These are phyloP conservation scores for Steinernema khuongi DNA, from an alignment of 1,140 invertebrate species.

Conservation along the genomic window DNA sequence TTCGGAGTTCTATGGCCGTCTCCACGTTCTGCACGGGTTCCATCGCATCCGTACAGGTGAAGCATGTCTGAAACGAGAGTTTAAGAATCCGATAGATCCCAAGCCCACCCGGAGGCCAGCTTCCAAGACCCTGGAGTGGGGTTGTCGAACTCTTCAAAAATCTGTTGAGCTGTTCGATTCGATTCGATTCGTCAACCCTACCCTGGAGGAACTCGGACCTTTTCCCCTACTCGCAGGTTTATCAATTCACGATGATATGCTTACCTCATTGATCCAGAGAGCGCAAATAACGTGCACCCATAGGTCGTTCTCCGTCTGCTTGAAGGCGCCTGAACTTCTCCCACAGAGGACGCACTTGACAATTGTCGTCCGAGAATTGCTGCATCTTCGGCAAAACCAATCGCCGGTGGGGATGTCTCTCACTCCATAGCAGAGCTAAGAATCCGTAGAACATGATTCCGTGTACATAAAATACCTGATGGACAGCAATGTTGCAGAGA, in stretches of 20 bases:
- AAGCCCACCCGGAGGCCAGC: conserved; percentile 68
- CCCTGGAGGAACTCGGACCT: not conserved
- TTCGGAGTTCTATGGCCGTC: conserved; percentile 89
- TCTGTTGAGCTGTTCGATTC: not conserved
- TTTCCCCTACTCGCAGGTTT: conserved; percentile 18
- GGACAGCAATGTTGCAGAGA: conserved; percentile 96
- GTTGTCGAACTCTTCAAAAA: not conserved
- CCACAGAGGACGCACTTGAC: conserved; percentile 95
- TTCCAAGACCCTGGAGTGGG: not conserved
- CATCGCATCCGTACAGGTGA: conserved; percentile 34
- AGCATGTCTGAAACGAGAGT: conserved; percentile 24
- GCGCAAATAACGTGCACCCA: conserved; percentile 99
- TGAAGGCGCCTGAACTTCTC: conserved; percentile 94
- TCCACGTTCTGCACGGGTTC: conserved; percentile 94
- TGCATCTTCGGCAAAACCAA: conserved; percentile 87
- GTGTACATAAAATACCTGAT: conserved; percentile 60
- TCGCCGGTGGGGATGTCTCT: conserved; percentile 97
- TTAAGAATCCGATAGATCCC: conserved; percentile 70
- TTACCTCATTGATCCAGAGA: conserved; percentile 94
- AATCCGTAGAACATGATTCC: not conserved
- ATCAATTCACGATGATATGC: no score
- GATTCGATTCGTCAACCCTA: not conserved
- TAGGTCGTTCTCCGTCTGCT: conserved; percentile 86
- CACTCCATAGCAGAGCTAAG: conserved; percentile 90
- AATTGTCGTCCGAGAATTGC: conserved; percentile 85